A percentile compares a stretch with the other conserved stretches of the same genome.
Evolutionary conservation across 2,888 invertebrate genomes (phyloP).

Genomic region (Hyposoter didymator): DNA sequence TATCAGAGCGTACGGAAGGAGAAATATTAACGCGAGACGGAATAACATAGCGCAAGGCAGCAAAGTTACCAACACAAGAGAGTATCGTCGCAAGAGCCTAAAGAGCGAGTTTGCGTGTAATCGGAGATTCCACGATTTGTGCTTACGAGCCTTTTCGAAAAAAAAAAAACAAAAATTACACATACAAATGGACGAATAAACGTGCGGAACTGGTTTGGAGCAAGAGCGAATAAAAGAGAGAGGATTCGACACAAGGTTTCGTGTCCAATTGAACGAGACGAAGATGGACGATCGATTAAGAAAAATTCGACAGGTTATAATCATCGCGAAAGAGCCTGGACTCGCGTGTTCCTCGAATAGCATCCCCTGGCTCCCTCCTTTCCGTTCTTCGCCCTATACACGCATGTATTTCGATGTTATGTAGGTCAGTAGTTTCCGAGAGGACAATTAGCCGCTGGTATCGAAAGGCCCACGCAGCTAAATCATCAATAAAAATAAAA

Average conservation of each 20-base stretch:
- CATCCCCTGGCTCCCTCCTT: neutral
- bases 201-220: slow-evolving; percentile 72
- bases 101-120: slow-evolving; percentile 70
- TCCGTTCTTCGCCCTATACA: neutral
- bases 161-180: neutral
- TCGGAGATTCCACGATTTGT: slow-evolving; percentile 73
- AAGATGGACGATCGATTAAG: slow-evolving; percentile 65
- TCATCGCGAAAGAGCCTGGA: slow-evolving; percentile 37
- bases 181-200: slow-evolving; percentile 13
- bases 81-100: slow-evolving; percentile 5
- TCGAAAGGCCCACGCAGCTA: neutral
- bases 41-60: slow-evolving; percentile 36
- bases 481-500: slow-evolving; percentile 9
- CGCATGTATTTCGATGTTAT: neutral
- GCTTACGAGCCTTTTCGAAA: slow-evolving; percentile 21
- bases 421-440: slow-evolving; percentile 57
- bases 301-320: slow-evolving; percentile 60
- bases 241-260: slow-evolving; percentile 31
- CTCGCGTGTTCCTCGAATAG: slow-evolving; percentile 17
- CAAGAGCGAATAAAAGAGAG: neutral
- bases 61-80: slow-evolving; percentile 18
- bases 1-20: slow-evolving; percentile 23
- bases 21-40: slow-evolving; percentile 47
- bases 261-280: slow-evolving; percentile 54
- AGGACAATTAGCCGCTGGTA: slow-evolving; percentile 42